Base-by-base conservation (phyloP, 1,140 invertebrate genomes). In the Leptinotarsa texana region DNA sequence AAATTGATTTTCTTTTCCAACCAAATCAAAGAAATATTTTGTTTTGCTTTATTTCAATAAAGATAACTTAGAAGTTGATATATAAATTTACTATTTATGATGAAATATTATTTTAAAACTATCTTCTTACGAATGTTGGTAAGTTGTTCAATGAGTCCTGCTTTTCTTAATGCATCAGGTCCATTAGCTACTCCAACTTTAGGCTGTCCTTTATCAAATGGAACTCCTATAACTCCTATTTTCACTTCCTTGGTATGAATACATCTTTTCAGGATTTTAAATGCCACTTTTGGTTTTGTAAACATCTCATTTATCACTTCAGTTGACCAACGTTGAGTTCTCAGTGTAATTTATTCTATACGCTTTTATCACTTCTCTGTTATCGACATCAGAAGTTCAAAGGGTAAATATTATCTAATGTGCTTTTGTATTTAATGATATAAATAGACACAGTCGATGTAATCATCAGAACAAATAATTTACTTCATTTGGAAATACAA, bases 211-310 rank as follows among this genome's bases (percentile, higher is more conserved):
- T 93, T 92, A 73, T 91, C 90, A 80, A 93, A 92, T 33, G 92
- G 92, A 61, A 93, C 92, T n/a, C 92, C 92, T 63, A 93, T 86
- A 75, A 93, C 88, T 62, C 91, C 92, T 13, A 93, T 87, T 86
- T 86, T 88, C 8, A 67, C 68, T 42, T 42, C 57, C 4, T 61
- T 61, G 8, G 48, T 6, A 33, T 66, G 49, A 17, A 73, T 70
- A 61, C 73, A 48, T 62, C 72, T 48, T 22, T 51, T 65, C 22
- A 49, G 13, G 13, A 49, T 15, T 22, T 17, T 21, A 74, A 57
- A 57, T 24, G 15, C 11, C 13, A 24, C 63, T 42, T 6, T 47
- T 42, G 49, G 15, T 62, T 67, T 77, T 49, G 33, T 77, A 17
- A 77, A 71, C 76, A 74, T 74, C 4, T 72, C n/a, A 33, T 22